phyloP scores from a whole-genome alignment of 1,140 invertebrate genomes.

The Zeugodacus cucurbitae region DNA sequence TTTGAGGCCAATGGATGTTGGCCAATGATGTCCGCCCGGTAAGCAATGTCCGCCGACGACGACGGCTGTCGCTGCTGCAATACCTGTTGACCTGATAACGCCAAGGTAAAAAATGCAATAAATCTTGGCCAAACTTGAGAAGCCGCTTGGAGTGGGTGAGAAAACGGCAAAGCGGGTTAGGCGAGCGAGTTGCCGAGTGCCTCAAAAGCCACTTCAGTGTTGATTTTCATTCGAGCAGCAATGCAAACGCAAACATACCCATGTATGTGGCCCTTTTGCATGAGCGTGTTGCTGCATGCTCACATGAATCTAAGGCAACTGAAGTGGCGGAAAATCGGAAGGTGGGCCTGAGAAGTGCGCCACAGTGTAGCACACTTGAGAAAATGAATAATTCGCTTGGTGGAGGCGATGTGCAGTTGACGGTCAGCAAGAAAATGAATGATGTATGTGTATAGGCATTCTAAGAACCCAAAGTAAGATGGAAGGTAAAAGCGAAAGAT shows the following conservation, averaged over 20 bases:
- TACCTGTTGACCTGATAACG: conserved; percentile 37
- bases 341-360: background rate
- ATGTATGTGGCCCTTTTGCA: background rate
- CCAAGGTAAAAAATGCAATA: conserved; percentile 35
- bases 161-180: background rate
- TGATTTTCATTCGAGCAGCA: conserved; percentile 2
- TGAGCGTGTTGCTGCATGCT: background rate
- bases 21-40: background rate
- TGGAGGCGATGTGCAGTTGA: background rate
- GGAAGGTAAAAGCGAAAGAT: background rate
- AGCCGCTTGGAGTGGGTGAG: background rate
- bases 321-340: background rate
- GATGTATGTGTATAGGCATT: background rate
- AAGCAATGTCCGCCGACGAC: background rate
- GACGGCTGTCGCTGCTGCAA: background rate
- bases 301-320: background rate
- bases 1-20: conserved; percentile 35
- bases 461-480: background rate
- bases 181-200: conserved; percentile 4
- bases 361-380: background rate
- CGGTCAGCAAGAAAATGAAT: background rate
- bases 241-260: background rate
- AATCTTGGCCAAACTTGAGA: conserved; percentile 25
- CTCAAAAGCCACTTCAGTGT: background rate
- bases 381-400: background rate